A percentile compares a stretch with the other conserved stretches of the same genome.
Evolutionary conservation across 2,888 invertebrate species (phyloP).

Genomic region (Epistrophe eligans): DNA sequence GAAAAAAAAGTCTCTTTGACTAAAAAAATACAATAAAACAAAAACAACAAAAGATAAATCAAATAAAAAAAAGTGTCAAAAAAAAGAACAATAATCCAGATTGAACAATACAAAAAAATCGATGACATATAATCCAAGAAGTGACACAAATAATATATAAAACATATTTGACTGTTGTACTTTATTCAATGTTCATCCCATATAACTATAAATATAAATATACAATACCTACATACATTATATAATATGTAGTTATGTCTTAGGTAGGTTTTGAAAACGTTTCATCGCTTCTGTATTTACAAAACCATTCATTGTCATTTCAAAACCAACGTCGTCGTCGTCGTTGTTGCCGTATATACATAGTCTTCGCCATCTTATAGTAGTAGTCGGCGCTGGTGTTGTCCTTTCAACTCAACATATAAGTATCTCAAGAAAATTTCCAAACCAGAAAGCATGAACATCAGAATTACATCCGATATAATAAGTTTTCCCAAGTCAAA

Average conservation of each 20-base stretch:
- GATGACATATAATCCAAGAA: constrained; percentile 1
- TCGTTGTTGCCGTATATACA: not conserved
- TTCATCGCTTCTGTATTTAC: constrained; percentile 47
- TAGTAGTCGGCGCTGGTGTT: not conserved
- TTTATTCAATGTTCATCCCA: not conserved
- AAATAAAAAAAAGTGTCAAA: not conserved
- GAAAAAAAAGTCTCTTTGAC: not conserved
- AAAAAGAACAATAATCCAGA: not conserved
- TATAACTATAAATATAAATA: not conserved
- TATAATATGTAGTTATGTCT: not conserved
- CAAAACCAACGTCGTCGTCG: constrained; percentile 12
- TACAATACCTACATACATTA: too few species aligned
- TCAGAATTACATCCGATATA: constrained; percentile 57
- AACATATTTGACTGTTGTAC: not conserved
- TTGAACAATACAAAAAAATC: not conserved
- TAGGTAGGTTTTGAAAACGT: constrained; percentile 28
- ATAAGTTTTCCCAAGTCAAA: not conserved
- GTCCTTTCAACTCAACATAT: constrained; percentile 8
- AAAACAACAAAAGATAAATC: not conserved
- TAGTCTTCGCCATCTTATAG: not conserved
- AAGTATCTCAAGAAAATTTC: constrained; percentile 57
- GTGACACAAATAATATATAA: not conserved
- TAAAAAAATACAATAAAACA: not conserved
- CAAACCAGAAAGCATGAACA: constrained; percentile 58
- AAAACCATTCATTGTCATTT: constrained; percentile 46